Base-by-base conservation (phyloP, 2,113 vertebrate genomes). In the Psophia crepitans region DNA sequence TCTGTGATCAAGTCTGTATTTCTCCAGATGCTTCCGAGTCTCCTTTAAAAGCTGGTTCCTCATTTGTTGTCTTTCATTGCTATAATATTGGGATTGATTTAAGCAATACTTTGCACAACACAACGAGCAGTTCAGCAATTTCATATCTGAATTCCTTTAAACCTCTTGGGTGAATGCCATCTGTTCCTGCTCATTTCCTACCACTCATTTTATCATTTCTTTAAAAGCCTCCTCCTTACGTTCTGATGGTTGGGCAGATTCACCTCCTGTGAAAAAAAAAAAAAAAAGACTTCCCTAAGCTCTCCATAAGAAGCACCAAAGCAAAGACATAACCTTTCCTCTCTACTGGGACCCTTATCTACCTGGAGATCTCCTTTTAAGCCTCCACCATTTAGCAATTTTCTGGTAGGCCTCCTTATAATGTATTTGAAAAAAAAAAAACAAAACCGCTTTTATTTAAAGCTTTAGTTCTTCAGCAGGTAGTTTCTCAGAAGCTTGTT, bases 141-240 rank as follows among this genome's bases (percentile, higher is more conserved):
- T 81, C 43, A 37, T 69, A 49, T 76, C 75, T 87, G 82, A 82
- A 71, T 90, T 85, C 91, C 53, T 96, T 82, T 39, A 92, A 90
- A 70, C n/a, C 78, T 87, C 88, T 87, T 51, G 79, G 70, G 89
- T 83, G 82, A 81, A 60, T 46, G 78, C 82, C 88, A 82, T 95
- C 91, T 85, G 89, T 49, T 93, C 88, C 79, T 85, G 75, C 51
- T 85, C 65, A 71, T 79, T 95, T 87, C 43, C 65, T 51, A 84
- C n/a, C 5, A 0, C 32, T 74, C 37, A 41, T 87, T 85, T 90
- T 41, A 68, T 54, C 32, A 51, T 71, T 61, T 61, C 53, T 79
- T 87, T 66, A 53, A 88, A 82, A 85, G n/a, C 35, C 41, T 92
- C 12, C 51, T 76, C 70, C 82, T 82, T 61, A 61, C 60, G 33